phyloP scores from a whole-genome alignment of 2,113 vertebrate genomes.

The Arothron firmamentum region DNA sequence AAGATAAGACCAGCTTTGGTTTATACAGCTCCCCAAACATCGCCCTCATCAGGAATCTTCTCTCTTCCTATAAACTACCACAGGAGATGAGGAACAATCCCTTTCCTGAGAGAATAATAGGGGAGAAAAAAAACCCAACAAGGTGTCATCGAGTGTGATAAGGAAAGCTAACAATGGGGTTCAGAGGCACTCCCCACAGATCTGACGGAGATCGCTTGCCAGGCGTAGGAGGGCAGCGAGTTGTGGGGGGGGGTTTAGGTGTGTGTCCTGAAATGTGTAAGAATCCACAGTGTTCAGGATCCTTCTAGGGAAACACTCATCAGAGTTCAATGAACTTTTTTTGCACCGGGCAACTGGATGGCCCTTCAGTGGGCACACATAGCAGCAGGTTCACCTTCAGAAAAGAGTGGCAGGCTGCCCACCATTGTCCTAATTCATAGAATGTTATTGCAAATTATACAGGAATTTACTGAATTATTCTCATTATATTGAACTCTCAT shows the following conservation, averaged over 20 bases:
- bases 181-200: slow-evolving; percentile 54
- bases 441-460: not conserved
- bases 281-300: not conserved
- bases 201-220: slow-evolving; percentile 34
- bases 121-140: slow-evolving; percentile 60
- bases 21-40: slow-evolving; percentile 19
- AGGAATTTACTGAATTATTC: not conserved
- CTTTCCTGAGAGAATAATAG: slow-evolving; percentile 58
- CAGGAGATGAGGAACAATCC: slow-evolving; percentile 56
- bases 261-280: slow-evolving; percentile 15
- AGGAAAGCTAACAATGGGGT: slow-evolving; percentile 66
- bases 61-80: slow-evolving; percentile 51
- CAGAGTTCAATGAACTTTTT: slow-evolving; percentile 1
- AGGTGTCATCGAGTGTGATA: slow-evolving; percentile 61
- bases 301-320: slow-evolving; percentile 5
- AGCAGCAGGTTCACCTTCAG: not conserved
- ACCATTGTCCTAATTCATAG: slow-evolving; percentile 8
- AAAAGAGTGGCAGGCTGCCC: slow-evolving; percentile 5
- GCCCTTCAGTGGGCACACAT: not conserved
- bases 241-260: slow-evolving; percentile 23
- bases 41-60: slow-evolving; percentile 46
- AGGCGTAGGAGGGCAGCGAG: slow-evolving; percentile 23
- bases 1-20: slow-evolving; percentile 13
- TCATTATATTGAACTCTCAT: no score
- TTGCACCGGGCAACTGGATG: slow-evolving; percentile 11